Evolutionary conservation across 2,888 invertebrate species (phyloP), one percentile per base, ranked within the genome.

Genomic region (Sympetrum striolatum): DNA sequence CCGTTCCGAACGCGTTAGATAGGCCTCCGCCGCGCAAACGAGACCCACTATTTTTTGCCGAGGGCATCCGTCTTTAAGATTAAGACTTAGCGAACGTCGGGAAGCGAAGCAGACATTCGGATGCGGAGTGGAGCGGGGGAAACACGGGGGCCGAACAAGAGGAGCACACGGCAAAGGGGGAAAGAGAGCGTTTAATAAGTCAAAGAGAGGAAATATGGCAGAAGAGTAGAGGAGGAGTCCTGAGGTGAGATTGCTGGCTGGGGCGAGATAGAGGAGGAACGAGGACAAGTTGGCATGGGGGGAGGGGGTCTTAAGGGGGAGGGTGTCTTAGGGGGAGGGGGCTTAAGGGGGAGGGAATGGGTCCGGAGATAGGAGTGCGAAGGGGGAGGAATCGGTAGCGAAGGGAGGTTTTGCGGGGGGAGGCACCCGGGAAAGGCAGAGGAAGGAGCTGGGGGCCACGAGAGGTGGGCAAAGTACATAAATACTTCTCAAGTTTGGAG

Each of bases 361-460:
- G 81, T 80, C 64, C 91, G 81, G 79, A 64, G 86, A 39, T 58
- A 44, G 90, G 90, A 37, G 86, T 86, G 44, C 18, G 82, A 82
- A 82, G 48, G 48, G 53, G 82, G 82, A 58, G 86, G 86, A 86
- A 86, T 86, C 86, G 39, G 86, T 86, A 86, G 86, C 86, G 60
- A 64, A n/a, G 86, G 31, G 25, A 73, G 25, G 25, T 31, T 31
- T 5, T 25, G 73, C 53, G 79, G 82, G 90, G 64, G 14, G 48
- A 92, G 92, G 91, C 91, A 92, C 93, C 93, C 93, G 35, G 31
- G 53, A 22, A 58, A 35, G 82, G 82, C 82, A 53, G 15, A 81
- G 81, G 48, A 81, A 81, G 82, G 31, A 25, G 3, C 37, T 58
- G 86, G 86, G 86, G 60, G 60, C 60, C 86, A 39, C 31, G 86